phyloP scores from a whole-genome alignment of 2,888 invertebrate genomes.

The Harpalus rubripes region DNA sequence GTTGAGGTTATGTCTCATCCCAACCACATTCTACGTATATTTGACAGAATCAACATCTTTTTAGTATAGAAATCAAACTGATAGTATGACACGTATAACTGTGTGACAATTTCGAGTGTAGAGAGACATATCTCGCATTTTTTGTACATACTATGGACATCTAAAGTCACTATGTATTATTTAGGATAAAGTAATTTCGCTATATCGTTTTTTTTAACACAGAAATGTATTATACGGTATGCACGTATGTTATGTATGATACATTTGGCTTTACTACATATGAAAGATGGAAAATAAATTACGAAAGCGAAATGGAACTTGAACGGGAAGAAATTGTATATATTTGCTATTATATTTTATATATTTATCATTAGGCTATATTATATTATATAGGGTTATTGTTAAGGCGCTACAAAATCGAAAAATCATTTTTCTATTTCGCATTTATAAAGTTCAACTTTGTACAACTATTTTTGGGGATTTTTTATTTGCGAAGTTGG shows the following conservation, averaged over 20 bases:
- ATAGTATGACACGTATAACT: not conserved
- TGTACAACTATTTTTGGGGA: too few species aligned
- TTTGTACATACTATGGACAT: conserved; percentile 64
- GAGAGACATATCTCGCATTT: conserved; percentile 56
- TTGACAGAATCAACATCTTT: not conserved
- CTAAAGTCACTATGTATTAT: conserved; percentile 57
- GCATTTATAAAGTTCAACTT: too few species aligned
- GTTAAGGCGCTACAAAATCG: not conserved
- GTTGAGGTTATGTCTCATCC: not conserved
- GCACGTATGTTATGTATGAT: conserved; percentile 73
- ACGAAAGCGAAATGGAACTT: conserved; percentile 17
- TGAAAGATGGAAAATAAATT: conserved; percentile 59
- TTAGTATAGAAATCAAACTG: not conserved
- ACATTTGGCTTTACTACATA: conserved; percentile 77
- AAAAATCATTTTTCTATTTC: not conserved
- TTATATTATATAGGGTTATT: not conserved
- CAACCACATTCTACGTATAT: not conserved
- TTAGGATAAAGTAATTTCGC: conserved; percentile 53
- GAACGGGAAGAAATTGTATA: not conserved
- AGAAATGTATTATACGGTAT: conserved; percentile 50
- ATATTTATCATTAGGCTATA: not conserved
- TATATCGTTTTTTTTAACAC: conserved; percentile 51
- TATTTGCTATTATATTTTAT: not conserved
- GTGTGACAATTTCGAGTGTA: conserved; percentile 12
- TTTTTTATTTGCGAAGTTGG: too few species aligned